phyloP scores from a whole-genome alignment of 2,113 vertebrate species.

The Festucalex cinctus region DNA sequence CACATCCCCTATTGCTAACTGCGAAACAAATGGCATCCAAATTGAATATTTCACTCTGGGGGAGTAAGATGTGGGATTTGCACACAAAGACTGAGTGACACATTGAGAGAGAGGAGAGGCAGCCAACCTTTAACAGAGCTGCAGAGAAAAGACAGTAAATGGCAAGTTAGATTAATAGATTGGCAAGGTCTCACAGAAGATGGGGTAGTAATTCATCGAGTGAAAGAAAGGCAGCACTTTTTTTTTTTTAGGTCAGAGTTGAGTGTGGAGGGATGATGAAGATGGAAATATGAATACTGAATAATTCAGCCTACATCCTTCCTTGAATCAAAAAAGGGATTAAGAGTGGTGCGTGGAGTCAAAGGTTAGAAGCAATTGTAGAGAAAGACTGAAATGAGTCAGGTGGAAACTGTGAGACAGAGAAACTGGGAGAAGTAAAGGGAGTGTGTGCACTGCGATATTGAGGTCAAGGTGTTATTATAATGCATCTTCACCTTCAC shows the following conservation, averaged over 20 bases:
- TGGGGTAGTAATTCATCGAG: constrained; percentile 68
- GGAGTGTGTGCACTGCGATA: constrained; percentile 28
- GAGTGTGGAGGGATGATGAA: constrained; percentile 58
- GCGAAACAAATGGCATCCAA: constrained; percentile 75
- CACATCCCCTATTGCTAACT: constrained; percentile 59
- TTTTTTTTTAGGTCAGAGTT: constrained; percentile 72
- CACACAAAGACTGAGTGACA: constrained; percentile 79
- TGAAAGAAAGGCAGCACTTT: constrained; percentile 63
- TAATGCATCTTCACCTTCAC: constrained; percentile 36
- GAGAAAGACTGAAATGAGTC: constrained; percentile 48
- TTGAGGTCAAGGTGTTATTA: constrained; percentile 52
- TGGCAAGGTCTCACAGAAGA: constrained; percentile 65
- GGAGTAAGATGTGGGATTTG: constrained; percentile 73
- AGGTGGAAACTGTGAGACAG: constrained; percentile 36
- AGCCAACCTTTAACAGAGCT: constrained; percentile 76
- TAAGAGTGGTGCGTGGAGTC: constrained; percentile 46
- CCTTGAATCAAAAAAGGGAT: constrained; percentile 59
- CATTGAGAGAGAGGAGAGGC: constrained; percentile 70
- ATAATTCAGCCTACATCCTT: constrained; percentile 52
- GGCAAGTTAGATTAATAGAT: constrained; percentile 78
- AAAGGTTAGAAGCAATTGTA: constrained; percentile 52
- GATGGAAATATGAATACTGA: constrained; percentile 68
- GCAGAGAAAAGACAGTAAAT: constrained; percentile 70
- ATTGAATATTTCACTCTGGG: constrained; percentile 73
- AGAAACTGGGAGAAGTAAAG: constrained; percentile 39